Evolutionary conservation across 2,113 vertebrate species (phyloP), one percentile per base, ranked within the genome.

Genomic region (Trachemys scripta): DNA sequence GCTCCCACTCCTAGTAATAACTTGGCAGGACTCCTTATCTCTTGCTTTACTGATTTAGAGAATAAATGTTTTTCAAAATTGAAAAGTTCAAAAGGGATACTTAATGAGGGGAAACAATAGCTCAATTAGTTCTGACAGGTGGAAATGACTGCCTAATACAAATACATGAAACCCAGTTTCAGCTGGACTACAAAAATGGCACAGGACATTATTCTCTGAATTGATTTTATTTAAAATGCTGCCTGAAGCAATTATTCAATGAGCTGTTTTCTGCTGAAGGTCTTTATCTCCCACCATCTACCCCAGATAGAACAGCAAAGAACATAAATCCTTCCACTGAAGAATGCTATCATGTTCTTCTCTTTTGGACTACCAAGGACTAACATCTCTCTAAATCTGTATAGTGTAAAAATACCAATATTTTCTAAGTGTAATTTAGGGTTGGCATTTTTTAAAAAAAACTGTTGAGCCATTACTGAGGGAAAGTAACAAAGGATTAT

Each of bases 11-110:
- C 57, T 9, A 35, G 5, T 27, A 57, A 83, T 53, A 57, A 38
- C 0, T 4, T 80, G 84, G 79, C 24, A 76, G 88, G 16, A 14
- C 4, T 29, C 27, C 8, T 51, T 90, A 90, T 82, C 69, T 56
- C 20, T 25, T 53, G 38, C 38, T 82, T 29, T 82, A 56, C 38
- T 57, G 53, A 50, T 85, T 90, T 22, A 72, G 50, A 65, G 3
- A 78, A 78, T 29, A 88, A 84, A 29, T 82, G 69, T 84, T 91
- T 96, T 93, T 29, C 6, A 87, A 57, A 86, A 88, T 29, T 72
- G 29, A 1, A 27, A 6, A 2, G 6, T 53, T 90, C 82, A 78
- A 56, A 82, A 84, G 35, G 80, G 3, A 62, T 87, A 38, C 51
- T 72, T 69, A 62, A 29, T 57, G 4, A n/a, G 5, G 13, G 4